Evolutionary conservation across 2,797 vertebrate species (phyloP), one percentile per base, ranked within the genome.

Genomic region (Parotocinclus haroldoi): DNA sequence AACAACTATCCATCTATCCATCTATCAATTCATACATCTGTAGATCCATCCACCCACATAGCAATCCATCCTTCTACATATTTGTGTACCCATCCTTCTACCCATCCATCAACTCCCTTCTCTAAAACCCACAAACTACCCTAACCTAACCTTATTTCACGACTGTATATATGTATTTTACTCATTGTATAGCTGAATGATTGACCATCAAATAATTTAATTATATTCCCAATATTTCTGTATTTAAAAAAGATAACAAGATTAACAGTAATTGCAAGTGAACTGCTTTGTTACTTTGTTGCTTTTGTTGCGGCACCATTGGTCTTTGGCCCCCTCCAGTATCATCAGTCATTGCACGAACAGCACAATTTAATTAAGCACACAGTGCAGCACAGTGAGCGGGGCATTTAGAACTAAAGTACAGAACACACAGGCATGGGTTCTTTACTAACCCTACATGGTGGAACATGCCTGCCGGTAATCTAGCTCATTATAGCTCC

Each of bases 351-450:
- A 93, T 85, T 91, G 89, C 87, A 89, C 89, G 83, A 85, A 89
- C 87, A 81, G 88, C 88, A 76, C 85, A 79, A 86, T 90, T 93
- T 92, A 92, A 93, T 93, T 91, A 91, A 92, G 91, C 87, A 89
- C 82, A 86, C 87, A 87, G 89, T 87, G 89, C 86, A 85, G 86
- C 90, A 89, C 90, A 19, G 46, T 46, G 55, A 62, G 63, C 61
- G 56, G 64, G 48, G 70, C 59, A 67, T 58, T 73, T 73, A 62
- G 51, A 46, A 45, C 64, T 58, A 63, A 63, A 70, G 64, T 63
- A 70, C 69, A 71, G 39, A 59, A 9, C 63, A 39, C 51, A 52
- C 58, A 27, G 16, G 49, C 10, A 48, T 54, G 61, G 56, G 40
- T 56, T 14, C 48, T 65, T 42, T 18, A 39, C 61, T 16, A 45